Evolutionary conservation across 2,888 invertebrate species (phyloP), one percentile per base, ranked within the genome.

Genomic region (Tenthredo amoena): DNA sequence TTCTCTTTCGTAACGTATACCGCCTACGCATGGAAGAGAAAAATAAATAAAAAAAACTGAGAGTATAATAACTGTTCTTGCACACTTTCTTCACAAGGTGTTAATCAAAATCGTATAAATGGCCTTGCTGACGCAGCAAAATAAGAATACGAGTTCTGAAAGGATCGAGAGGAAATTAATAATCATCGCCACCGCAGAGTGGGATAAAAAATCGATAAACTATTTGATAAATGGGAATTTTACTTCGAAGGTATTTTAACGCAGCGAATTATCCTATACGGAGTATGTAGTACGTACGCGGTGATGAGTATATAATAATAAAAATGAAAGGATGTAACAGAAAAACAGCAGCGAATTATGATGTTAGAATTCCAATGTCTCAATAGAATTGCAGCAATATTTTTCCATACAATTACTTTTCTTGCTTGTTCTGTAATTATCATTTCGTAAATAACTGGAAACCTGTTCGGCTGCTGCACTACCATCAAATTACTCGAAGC

Each of bases 51-150:
- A 74, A 74, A 21, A 74, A 43, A 1, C 12, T 1, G 10, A 26
- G 10, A 74, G 43, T 15, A 34, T 72, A 72, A 72, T 72, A 72
- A 74, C 43, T 37, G 72, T 74, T 43, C 43, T 18, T 43, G 21
- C 72, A 43, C 26, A 74, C 43, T 74, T 43, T 37, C 43, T 21
- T 43, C 43, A 74, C n/a, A 26, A 43, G 0, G 72, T 43, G 72
- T n/a, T 74, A 40, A 74, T 74, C 43, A 40, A n/a, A 74, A 74
- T 74, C 72, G 21, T 40, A 40, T 43, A 40, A 74, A 74, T 43
- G 72, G 72, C 72, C 72, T 43, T 43, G 72, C 72, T 74, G 40
- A 74, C 43, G 43, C 9, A 43, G 40, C 72, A 43, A 10, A 74
- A 40, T 0, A 10, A 21, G 10, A 74, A n/a, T 15, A n/a, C 31